Conservation (phyloP, 2,113 vertebrate genomes). For the Mesembrinibis cayennensis region DNA sequence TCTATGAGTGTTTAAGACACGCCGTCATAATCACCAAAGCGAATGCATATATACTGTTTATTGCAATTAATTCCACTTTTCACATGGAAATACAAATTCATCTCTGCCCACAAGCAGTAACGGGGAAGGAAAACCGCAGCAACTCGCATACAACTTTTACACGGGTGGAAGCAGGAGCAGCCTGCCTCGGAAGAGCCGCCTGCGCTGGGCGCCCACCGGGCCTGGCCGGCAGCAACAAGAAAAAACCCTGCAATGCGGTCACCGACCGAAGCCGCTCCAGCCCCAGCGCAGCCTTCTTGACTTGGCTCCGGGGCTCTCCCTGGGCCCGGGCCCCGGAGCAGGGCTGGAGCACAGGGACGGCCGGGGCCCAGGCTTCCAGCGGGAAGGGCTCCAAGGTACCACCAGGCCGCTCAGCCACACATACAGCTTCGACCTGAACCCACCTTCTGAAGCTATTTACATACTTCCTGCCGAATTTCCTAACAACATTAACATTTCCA, state of each 20-base stretch:
- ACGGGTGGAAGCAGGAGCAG: too few species aligned
- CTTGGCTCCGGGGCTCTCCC: background rate
- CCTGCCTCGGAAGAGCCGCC: fast-evolving
- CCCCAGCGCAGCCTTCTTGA: too few species aligned
- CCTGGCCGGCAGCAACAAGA: fast-evolving
- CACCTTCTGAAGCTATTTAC: too few species aligned
- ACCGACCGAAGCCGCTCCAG: too few species aligned
- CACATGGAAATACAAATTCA: background rate
- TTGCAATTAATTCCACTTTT: background rate
- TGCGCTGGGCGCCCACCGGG: fast-evolving
- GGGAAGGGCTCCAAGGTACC: fast-evolving
- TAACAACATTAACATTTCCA: background rate
- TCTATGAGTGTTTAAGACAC: fast-evolving
- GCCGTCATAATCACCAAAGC: background rate
- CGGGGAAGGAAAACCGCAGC: background rate
- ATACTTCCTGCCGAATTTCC: background rate
- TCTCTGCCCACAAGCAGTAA: background rate
- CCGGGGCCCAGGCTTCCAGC: fast-evolving
- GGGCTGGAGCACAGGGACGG: too few species aligned
- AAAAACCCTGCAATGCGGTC: background rate
- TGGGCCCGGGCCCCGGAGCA: too few species aligned
- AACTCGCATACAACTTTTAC: fast-evolving
- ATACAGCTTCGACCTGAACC: fast-evolving
- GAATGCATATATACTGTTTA: background rate
- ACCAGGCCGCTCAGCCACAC: background rate